Conservation (phyloP, 2,113 vertebrate species). For the Petroica traversi region DNA sequence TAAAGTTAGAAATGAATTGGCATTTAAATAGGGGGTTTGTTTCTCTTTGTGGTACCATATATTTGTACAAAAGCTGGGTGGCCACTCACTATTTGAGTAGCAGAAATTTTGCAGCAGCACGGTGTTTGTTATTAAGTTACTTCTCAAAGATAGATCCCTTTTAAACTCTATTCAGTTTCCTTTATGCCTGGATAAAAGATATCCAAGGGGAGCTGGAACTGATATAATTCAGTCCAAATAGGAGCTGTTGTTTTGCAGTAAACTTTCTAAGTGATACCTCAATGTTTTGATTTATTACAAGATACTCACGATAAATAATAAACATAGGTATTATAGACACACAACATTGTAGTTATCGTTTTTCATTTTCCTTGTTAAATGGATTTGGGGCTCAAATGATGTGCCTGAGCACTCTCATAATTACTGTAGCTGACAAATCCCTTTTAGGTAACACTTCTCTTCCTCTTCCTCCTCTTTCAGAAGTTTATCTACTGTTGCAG, state of each 20-base stretch:
- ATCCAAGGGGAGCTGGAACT: background rate
- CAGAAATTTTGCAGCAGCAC: background rate
- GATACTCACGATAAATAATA: background rate
- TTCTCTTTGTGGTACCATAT: background rate
- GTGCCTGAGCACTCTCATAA: background rate
- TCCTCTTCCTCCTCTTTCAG: background rate
- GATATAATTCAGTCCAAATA: background rate
- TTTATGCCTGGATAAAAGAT: background rate
- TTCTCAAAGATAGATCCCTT: background rate
- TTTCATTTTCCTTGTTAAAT: background rate
- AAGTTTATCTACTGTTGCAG: background rate
- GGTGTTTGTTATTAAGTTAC: background rate
- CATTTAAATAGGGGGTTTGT: background rate
- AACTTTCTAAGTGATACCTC: background rate
- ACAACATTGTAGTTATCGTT: background rate
- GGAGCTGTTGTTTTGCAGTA: background rate
- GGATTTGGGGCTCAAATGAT: background rate
- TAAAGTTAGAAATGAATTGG: background rate
- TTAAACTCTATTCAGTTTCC: background rate
- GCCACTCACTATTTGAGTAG: background rate
- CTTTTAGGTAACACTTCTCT: background rate
- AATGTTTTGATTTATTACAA: background rate
- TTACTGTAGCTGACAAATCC: background rate
- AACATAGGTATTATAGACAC: background rate
- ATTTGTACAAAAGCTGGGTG: background rate